Evolutionary conservation across 2,797 vertebrate species (phyloP), one percentile per base, ranked within the genome.

Genomic region (Myotis planiceps): DNA sequence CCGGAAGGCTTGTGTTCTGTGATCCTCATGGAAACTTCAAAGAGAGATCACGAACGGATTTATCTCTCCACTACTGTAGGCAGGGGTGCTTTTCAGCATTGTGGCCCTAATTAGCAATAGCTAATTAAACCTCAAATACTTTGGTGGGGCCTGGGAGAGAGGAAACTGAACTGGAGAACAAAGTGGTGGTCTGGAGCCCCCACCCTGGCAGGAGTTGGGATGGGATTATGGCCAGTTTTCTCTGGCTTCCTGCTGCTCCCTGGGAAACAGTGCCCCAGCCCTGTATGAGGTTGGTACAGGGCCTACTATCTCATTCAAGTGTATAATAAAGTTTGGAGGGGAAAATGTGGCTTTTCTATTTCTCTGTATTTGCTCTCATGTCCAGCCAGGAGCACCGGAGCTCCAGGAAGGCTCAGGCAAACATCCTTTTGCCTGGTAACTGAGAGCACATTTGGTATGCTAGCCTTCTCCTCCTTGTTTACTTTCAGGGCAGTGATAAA

Each of bases 401-500:
- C 29, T 45, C 60, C 49, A 74, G 55, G 14, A 32, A 15, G 27
- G 10, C 51, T 75, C 34, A 15, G 90, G 18, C 94, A 97, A 96
- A 94, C 74, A 95, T 65, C 74, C 47, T 21, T 87, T 79, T 80
- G 81, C 92, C 81, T 75, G 29, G 39, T 88, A 88, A 90, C 81
- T 0, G 55, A 81, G 85, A 83, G 71, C 37, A 63, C 45, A 87
- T 87, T 96, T 95, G 34, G 81, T 78, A 47, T 66, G 79, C 80
- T 49, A 25, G 83, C 10, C 86, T 93, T 95, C 76, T 85, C 34
- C 79, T 91, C n/a, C 18, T 58, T 79, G 79, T 96, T 96, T 97
- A 89, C 94, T 94, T 97, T 96, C 53, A 92, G 92, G 75, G 92
- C 74, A 86, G 94, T 82, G 90, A 97, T 92, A 96, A 95, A 93